Evolutionary conservation across 2,888 invertebrate species (phyloP).

Genomic region (Pseudolycoriella hygida): DNA sequence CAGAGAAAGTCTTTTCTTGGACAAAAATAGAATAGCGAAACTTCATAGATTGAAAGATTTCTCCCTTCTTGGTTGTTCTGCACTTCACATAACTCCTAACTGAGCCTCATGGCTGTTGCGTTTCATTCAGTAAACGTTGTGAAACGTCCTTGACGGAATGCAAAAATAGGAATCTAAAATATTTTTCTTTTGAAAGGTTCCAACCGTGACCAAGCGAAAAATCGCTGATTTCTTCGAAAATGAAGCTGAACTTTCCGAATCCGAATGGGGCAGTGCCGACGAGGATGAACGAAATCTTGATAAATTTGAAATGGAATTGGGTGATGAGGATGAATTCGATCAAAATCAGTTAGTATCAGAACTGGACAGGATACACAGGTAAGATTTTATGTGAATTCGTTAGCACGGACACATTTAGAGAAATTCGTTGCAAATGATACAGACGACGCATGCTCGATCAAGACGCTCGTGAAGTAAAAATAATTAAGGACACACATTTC

Average conservation of each 20-base stretch:
- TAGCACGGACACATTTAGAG: no score
- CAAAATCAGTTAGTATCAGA: constrained; percentile 59
- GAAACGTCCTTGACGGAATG: no score
- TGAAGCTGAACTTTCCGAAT: constrained; percentile 84
- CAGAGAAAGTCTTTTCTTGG: no score
- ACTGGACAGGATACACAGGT: constrained; percentile 74
- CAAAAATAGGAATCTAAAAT: no score
- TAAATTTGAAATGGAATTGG: constrained; percentile 64
- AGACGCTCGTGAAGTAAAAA: constrained; percentile 67
- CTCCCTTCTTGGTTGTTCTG: no score
- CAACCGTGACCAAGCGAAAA: constrained; percentile 27
- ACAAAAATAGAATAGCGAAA: no score
- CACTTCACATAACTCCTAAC: no score
- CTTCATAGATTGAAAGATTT: no score
- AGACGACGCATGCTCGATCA: constrained; percentile 71
- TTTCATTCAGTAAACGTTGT: no score
- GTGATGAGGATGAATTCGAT: constrained; percentile 68
- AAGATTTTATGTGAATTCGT: constrained; percentile 19
- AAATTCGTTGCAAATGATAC: neutral
- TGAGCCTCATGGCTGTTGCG: no score
- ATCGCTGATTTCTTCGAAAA: constrained; percentile 64
- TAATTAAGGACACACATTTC: constrained; percentile 70
- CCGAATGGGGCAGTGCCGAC: constrained; percentile 76
- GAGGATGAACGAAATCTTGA: constrained; percentile 72
- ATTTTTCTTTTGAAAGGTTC: no score